Percentiles rank a stretch among this genome's conserved stretches.
Evolutionary conservation across 2,888 invertebrate species (phyloP).

Genomic region (Cataglyphis albicans): DNA sequence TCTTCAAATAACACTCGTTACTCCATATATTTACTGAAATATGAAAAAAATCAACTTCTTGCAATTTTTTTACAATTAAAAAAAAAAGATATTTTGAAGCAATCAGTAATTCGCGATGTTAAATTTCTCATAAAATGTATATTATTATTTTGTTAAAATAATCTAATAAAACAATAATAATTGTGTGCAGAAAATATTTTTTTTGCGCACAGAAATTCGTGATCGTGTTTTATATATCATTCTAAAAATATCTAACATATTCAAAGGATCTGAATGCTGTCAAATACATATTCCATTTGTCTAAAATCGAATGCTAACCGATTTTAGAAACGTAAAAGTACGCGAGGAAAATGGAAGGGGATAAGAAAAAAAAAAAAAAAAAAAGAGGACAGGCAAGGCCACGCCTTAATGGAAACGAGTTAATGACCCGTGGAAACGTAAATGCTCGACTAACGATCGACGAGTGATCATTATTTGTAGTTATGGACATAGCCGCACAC

Average conservation of each 20-base stretch:
- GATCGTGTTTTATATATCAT: conserved; percentile 2
- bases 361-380: conserved; percentile 25
- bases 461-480: conserved; percentile 80
- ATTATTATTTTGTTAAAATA: neutral
- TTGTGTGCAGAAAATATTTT: conserved; percentile 12
- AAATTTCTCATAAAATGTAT: neutral
- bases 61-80: too few relatives aligned
- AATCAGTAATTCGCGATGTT: neutral
- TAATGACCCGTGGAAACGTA: conserved; percentile 84
- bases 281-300: conserved; percentile 3
- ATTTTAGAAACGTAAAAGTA: neutral
- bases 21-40: too few relatives aligned
- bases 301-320: conserved; percentile 10
- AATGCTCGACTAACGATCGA: conserved; percentile 79
- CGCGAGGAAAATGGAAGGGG: conserved; percentile 37
- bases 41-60: too few relatives aligned
- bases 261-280: conserved; percentile 2
- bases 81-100: neutral
- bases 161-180: neutral
- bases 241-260: conserved; percentile 3
- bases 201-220: neutral
- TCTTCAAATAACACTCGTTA: too few relatives aligned
- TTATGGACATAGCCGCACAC: conserved; percentile 68
- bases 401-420: conserved; percentile 84
- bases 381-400: conserved; percentile 70